Percentiles rank a stretch among this genome's conserved stretches.
Evolutionary conservation across 2,888 invertebrate species (phyloP).

Genomic region (Drosophila niveifrons): DNA sequence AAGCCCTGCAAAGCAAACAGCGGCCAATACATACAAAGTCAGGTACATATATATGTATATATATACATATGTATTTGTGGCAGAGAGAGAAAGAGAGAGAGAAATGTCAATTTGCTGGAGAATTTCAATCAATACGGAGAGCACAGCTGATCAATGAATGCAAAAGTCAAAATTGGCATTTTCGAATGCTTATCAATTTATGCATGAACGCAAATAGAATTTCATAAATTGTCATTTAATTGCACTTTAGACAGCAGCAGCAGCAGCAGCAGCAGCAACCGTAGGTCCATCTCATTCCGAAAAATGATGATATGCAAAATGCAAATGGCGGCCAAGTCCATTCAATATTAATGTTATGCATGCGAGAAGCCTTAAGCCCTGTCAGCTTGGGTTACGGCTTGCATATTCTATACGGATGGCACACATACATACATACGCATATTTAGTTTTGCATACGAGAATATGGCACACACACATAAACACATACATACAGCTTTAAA

Average conservation of each 20-base stretch:
- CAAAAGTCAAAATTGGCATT: slow-evolving; percentile 18
- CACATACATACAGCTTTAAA: not conserved
- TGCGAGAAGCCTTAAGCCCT: slow-evolving; percentile 20
- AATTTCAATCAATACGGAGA: slow-evolving; percentile 71
- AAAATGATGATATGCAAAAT: slow-evolving; percentile 70
- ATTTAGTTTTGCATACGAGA: not conserved
- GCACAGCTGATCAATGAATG: slow-evolving; percentile 19
- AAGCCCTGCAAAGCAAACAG: slow-evolving; percentile 46
- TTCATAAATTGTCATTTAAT: slow-evolving; percentile 79
- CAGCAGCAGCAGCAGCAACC: too few relatives aligned
- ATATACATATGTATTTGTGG: slow-evolving; percentile 12
- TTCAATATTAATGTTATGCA: slow-evolving; percentile 55
- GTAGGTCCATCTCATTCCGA: slow-evolving; percentile 15
- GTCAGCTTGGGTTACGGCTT: slow-evolving; percentile 7
- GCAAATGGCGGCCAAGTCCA: slow-evolving; percentile 48
- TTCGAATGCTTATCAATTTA: slow-evolving; percentile 70
- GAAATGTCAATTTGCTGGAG: slow-evolving; percentile 71
- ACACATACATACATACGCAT: not conserved
- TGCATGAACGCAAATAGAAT: slow-evolving; percentile 78
- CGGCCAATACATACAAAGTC: slow-evolving; percentile 12
- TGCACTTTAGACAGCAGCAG: slow-evolving; percentile 57
- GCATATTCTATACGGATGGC: not conserved
- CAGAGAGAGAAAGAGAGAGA: not conserved
- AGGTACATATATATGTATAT: slow-evolving; percentile 16
- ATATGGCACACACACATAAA: not conserved